These are phyloP conservation scores for Hypocryptadius cinnamomeus DNA, from an alignment of 2,113 vertebrate genomes.

Conservation along the genomic window DNA sequence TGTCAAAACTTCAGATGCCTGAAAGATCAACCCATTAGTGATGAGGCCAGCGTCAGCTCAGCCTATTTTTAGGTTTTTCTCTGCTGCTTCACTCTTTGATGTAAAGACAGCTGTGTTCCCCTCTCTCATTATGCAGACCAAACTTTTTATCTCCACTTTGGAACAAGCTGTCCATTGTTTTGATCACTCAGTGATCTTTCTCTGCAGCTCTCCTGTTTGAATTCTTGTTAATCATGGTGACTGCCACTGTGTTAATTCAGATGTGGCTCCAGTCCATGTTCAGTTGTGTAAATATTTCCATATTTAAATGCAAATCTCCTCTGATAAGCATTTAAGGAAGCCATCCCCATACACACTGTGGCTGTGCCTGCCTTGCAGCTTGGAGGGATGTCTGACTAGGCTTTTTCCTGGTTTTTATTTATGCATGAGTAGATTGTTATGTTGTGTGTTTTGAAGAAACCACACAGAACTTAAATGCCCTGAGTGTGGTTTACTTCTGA, in stretches of 20 bases:
- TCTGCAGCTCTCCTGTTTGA: neutral
- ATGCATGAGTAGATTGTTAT: neutral
- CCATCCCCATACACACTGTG: neutral
- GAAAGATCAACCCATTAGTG: neutral
- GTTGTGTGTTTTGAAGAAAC: neutral
- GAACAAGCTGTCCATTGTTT: constrained; percentile 38
- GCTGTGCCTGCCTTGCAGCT: neutral
- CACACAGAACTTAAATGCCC: neutral
- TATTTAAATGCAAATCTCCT: neutral
- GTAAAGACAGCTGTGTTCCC: constrained; percentile 39
- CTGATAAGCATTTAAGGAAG: neutral
- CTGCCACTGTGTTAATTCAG: neutral
- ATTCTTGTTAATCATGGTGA: neutral
- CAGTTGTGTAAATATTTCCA: neutral
- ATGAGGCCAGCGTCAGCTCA: neutral
- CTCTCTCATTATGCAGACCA: neutral
- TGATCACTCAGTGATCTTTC: neutral
- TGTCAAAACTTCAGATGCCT: constrained; percentile 29
- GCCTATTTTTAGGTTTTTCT: constrained; percentile 11
- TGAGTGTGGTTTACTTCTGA: neutral
- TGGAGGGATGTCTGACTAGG: neutral
- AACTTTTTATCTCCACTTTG: neutral
- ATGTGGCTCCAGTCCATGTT: neutral
- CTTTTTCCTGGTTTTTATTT: neutral
- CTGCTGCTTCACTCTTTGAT: constrained; percentile 17